Evolutionary conservation across 2,113 vertebrate species (phyloP), one percentile per base, ranked within the genome.

Genomic region (Oncorhynchus kisutch): DNA sequence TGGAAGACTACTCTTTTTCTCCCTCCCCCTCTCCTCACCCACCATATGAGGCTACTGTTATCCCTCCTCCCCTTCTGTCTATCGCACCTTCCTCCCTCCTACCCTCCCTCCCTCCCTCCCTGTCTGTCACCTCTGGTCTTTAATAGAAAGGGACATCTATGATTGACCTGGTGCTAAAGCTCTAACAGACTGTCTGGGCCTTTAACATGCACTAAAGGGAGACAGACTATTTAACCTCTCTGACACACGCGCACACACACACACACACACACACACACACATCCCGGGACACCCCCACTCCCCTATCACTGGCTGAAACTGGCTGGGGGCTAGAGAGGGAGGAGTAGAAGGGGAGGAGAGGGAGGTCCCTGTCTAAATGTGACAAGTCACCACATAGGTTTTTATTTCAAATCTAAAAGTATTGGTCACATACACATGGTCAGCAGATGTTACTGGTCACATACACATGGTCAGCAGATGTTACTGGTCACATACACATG

Each of bases 221-320:
- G 86, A 87, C 78, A 71, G 80, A 85, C 89, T 88, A 89, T 90
- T 45, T 91, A 91, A 91, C 89, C 90, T 87, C 86, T 48, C n/a
- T 18, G 8, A 70, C 20, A 39, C 67, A 13, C 34, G 0, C 67
- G 2, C n/a, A 18, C 65, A 75, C 25, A 24, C 49, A 24, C 69
- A 14, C 65, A 6, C 0, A 25, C 79, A 73, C 66, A 25, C 24
- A 25, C 25, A 25, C 25, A 25, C 25, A 77, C 70, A 83, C 72
- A 9, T 8, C 9, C 39, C 2, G 39, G 39, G 9, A 67, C 83
- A 12, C 39, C 27, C 4, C 69, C 82, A 4, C 70, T 79, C 65
- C 64, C 3, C 62, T 77, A 76, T 85, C 85, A 76, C 79, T 81
- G 82, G 77, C 79, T 82, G 84, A 79, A 85, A 88, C 80, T 84